These are phyloP conservation scores for Saccostrea cuccullata DNA, from an alignment of 1,140 invertebrate genomes.

Conservation along the genomic window DNA sequence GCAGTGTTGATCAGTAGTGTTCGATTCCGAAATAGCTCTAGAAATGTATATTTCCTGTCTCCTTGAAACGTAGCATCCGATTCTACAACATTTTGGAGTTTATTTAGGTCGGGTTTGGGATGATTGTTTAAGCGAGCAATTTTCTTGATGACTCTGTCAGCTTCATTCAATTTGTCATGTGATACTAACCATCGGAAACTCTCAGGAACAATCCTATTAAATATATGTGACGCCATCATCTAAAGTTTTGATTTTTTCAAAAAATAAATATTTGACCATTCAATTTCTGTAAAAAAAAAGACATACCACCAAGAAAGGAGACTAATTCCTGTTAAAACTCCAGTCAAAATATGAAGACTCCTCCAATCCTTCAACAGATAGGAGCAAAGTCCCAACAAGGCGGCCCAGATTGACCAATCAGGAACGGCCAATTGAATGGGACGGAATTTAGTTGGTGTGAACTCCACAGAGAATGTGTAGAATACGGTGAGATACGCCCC, in stretches of 20 bases:
- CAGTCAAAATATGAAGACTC: slow-evolving; percentile 56
- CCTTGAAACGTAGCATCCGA: background rate
- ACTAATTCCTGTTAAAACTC: slow-evolving; percentile 52
- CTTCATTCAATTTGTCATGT: slow-evolving; percentile 37
- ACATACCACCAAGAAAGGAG: slow-evolving; percentile 65
- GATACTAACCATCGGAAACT: slow-evolving; percentile 54
- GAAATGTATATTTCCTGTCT: slow-evolving; percentile 30
- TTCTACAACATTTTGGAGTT: background rate
- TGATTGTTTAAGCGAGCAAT: slow-evolving; percentile 44
- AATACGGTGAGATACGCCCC: slow-evolving; percentile 58
- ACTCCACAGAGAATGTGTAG: slow-evolving; percentile 53
- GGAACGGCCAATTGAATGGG: slow-evolving; percentile 49
- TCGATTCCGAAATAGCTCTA: slow-evolving; percentile 23
- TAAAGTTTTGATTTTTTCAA: too few relatives aligned
- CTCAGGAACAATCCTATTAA: slow-evolving; percentile 51
- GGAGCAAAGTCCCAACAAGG: slow-evolving; percentile 50
- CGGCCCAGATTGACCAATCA: slow-evolving; percentile 47
- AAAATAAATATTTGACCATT: too few relatives aligned
- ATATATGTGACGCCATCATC: background rate
- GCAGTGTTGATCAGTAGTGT: slow-evolving; percentile 37
- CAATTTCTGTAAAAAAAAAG: background rate
- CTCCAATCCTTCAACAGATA: slow-evolving; percentile 59
- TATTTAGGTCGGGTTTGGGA: slow-evolving; percentile 37
- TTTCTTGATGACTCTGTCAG: slow-evolving; percentile 41
- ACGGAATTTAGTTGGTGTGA: slow-evolving; percentile 50